These are phyloP conservation scores for Cyphomyrus plagiostoma DNA, from an alignment of 2,113 vertebrate genomes.

Conservation along the genomic window DNA sequence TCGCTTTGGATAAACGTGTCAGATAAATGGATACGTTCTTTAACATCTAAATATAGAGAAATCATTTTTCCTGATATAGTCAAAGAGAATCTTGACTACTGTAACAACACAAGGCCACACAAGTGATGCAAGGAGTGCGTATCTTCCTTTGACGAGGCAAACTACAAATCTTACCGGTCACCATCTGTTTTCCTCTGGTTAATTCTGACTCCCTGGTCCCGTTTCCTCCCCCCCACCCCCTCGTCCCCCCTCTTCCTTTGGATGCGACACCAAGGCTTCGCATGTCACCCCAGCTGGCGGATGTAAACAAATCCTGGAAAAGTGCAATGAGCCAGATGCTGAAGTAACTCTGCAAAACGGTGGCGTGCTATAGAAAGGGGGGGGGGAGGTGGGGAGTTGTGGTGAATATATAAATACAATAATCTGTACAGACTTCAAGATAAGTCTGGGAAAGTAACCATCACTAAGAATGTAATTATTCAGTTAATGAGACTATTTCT, in stretches of 20 bases:
- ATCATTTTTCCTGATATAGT: not conserved
- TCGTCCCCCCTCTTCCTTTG: not conserved
- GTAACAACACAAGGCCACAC: not conserved
- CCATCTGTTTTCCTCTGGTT: constrained; percentile 29
- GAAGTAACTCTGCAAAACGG: not conserved
- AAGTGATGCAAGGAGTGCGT: not conserved
- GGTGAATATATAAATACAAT: not conserved
- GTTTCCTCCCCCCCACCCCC: not conserved
- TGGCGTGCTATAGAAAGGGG: not conserved
- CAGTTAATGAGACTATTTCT: not conserved
- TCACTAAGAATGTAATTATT: not conserved
- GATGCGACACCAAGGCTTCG: not conserved
- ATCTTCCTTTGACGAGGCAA: not conserved
- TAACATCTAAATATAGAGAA: not conserved
- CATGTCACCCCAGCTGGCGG: not conserved
- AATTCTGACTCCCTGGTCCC: not conserved
- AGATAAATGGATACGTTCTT: not conserved
- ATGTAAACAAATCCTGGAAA: constrained; percentile 13
- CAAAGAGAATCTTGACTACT: not conserved
- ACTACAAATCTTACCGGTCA: constrained; percentile 1
- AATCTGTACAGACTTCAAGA: not conserved
- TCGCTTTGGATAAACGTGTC: not conserved
- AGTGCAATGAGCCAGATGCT: not conserved
- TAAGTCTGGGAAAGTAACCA: not conserved
- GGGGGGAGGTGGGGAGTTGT: not conserved